Percentiles rank a stretch among this genome's conserved stretches.
These are phyloP conservation scores for Chelon labrosus DNA, from an alignment of 2,797 vertebrate genomes.

Conservation along the genomic window DNA sequence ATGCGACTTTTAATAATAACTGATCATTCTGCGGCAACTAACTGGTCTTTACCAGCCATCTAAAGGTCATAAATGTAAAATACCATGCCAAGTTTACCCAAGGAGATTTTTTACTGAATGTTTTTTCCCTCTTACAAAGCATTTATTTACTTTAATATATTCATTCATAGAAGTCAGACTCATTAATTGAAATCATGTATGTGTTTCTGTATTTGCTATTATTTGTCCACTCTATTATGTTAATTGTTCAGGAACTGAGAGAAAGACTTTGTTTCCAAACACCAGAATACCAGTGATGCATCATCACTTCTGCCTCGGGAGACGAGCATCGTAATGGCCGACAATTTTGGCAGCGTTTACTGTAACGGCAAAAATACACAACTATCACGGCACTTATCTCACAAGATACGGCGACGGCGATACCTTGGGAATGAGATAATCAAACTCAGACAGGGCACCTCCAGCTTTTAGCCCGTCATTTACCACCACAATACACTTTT, in stretches of 20 bases:
- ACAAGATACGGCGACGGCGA: slow-evolving; percentile 63
- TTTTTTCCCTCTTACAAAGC: neutral
- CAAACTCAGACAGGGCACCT: slow-evolving; percentile 71
- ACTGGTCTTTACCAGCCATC: neutral
- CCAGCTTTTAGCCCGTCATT: slow-evolving; percentile 77
- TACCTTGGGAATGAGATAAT: slow-evolving; percentile 66
- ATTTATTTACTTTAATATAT: neutral
- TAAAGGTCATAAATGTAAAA: neutral
- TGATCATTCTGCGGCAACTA: neutral
- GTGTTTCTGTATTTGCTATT: neutral
- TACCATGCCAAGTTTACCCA: neutral
- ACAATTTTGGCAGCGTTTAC: slow-evolving; percentile 59
- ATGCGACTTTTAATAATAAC: neutral
- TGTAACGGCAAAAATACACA: slow-evolving; percentile 66
- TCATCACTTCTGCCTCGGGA: slow-evolving; percentile 38
- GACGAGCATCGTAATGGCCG: slow-evolving; percentile 44
- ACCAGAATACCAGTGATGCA: slow-evolving; percentile 32
- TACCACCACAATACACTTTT: slow-evolving; percentile 71
- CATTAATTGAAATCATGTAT: neutral
- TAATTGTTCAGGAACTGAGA: slow-evolving; percentile 36
- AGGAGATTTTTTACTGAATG: neutral
- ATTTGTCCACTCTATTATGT: slow-evolving; percentile 23
- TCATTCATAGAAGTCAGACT: slow-evolving; percentile 3
- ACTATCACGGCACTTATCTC: slow-evolving; percentile 60
- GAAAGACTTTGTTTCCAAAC: slow-evolving; percentile 66